A percentile compares a stretch with the other conserved stretches of the same genome.
Conservation (phyloP, 2,797 vertebrate species). For the Varecia variegata region DNA sequence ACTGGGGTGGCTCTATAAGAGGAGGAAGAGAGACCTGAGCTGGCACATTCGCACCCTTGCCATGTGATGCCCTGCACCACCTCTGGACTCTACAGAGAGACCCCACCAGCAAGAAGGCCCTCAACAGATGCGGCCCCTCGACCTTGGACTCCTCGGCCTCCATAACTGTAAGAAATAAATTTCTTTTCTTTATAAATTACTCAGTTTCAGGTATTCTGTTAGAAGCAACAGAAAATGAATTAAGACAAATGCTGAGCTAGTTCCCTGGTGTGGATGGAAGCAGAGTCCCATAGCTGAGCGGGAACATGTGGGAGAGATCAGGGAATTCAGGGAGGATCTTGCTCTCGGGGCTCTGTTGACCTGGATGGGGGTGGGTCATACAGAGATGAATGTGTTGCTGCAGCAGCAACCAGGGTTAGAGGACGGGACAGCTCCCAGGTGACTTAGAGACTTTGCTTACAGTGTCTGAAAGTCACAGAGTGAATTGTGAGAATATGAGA, state of each 20-base stretch:
- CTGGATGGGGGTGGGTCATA: not conserved
- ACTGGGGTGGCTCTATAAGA: not conserved
- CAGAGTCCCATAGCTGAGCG: not conserved
- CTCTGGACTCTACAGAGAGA: not conserved
- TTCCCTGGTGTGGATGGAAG: not conserved
- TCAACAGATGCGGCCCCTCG: no score
- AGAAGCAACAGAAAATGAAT: not conserved
- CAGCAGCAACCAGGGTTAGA: not conserved
- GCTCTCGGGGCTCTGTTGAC: no score
- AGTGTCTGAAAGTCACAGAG: not conserved
- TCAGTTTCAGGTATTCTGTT: not conserved
- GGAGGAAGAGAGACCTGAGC: not conserved
- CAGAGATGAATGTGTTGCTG: not conserved
- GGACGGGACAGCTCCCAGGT: not conserved
- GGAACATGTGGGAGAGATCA: not conserved
- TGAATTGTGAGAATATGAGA: not conserved
- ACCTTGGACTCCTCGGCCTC: no score
- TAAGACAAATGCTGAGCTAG: not conserved
- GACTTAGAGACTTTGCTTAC: not conserved
- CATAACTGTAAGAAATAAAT: no score
- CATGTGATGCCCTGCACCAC: not conserved
- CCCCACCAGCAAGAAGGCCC: no score
- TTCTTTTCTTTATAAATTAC: not conserved
- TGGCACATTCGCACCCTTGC: not conserved
- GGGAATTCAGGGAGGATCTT: not conserved